Base-by-base conservation (phyloP, 2,888 invertebrate genomes). In the Drosophila cognata region DNA sequence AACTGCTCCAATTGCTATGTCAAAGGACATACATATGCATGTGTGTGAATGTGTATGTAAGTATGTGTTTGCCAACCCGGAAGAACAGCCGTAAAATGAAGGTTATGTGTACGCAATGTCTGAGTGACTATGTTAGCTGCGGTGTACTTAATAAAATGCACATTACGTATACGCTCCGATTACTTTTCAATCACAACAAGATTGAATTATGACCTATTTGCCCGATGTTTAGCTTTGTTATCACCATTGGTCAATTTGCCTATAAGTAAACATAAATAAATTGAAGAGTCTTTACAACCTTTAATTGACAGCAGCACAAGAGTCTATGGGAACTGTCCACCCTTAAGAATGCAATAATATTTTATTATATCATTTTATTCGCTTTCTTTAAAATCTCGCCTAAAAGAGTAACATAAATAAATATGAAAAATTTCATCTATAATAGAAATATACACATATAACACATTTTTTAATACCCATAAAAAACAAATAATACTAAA, bases 41-140 rank as follows among this genome's bases (percentile, higher is more conserved):
- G 38, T 61, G 31, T 13, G 33, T 18, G 8, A n/a, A 11, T 25
- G 35, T 18, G 16, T n/a, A 18, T n/a, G 18, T 25, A 16, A 16
- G 50, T 21, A 52, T 35, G 36, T 11, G 31, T 51, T 1, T 70
- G 51, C 53, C 59, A 88, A 52, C 70, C 89, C 89, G 90, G 89
- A 88, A 82, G 75, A 77, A 53, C 53, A 56, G 29, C n/a, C 48
- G 52, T 36, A 33, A 16, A 8, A 43, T 29, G 25, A 74, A 75
- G 74, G 85, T 79, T 70, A 46, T 74, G 75, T 69, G 85, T 85
- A 73, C 81, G 83, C 71, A 77, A 52, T 62, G 71, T n/a, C 21
- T 38, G 21, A 43, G 50, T 31, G 63, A 38, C 35, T 59, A 21
- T 43, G 13, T n/a, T 7, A 38, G 31, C 41, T 58, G 28, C 11